Evolutionary conservation across 1,140 invertebrate species (phyloP), one percentile per base, ranked within the genome.

Genomic region (Acromyrmex echinatior): DNA sequence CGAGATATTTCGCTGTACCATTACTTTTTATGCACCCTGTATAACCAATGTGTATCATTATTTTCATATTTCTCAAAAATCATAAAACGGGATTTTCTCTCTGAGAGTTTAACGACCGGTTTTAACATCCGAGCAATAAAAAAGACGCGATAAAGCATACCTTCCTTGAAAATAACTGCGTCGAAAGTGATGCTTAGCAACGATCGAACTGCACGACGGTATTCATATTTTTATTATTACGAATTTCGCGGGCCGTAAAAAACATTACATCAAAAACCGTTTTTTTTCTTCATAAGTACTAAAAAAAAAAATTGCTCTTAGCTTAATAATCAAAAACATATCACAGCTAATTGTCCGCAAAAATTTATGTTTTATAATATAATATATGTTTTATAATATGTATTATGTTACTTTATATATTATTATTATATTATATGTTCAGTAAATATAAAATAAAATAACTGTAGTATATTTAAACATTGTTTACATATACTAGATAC

Each of bases 101-200:
- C 18, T 53, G 25, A n/a, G 21, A 81, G 16, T 81, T 81, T 71
- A 81, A 81, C 65, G 79, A 81, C 3, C 31, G n/a, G 35, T 39
- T 71, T 81, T 45, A 71, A 16, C 21, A 71, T 4, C 63, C 10
- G 21, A 45, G 49, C 3, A 39, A 81, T 71, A 81, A 81, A 81
- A 68, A 70, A 81, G 31, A 58, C 65, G 21, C 45, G 62, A 49
- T 51, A 79, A 28, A 6, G 18, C n/a, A n/a, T 18, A 56, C 28
- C 39, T 84, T 18, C 39, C 68, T 76, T 62, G 21, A 84, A 84
- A 76, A 76, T 58, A 76, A 51, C 18, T 31, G 7, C 12, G 56
- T 63, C 18, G n/a, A 35, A 10, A 78, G 31, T 18, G 5, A 58
- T 25, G n/a, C 28, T 31, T 63, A 31, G 49, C 21, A 56, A 58